A percentile compares a stretch with the other conserved stretches of the same genome.
Conservation (phyloP, 37 sponge, comb jelly and placozoan genomes). For the Petrosia ficiformis region DNA sequence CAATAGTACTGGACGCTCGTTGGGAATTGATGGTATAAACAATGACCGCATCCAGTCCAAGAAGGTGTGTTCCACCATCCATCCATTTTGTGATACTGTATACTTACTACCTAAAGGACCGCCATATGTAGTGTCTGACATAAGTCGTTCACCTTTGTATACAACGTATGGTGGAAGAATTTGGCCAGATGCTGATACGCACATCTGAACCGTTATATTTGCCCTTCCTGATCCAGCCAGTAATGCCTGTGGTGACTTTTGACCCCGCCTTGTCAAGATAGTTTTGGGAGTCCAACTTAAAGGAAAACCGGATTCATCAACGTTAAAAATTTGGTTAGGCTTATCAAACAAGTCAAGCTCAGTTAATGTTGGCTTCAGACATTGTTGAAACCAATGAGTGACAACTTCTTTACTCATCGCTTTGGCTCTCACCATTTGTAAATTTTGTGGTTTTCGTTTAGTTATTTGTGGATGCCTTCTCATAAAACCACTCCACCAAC, state of each 20-base stretch:
- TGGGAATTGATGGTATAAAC: slow-evolving; percentile 13
- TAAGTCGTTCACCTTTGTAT: slow-evolving; percentile 28
- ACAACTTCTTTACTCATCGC: neutral
- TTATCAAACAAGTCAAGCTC: neutral
- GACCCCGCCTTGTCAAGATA: no score
- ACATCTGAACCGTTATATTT: slow-evolving; percentile 34
- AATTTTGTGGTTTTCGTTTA: slow-evolving; percentile 18
- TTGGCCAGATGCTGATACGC: slow-evolving; percentile 39
- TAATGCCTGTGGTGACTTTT: no score
- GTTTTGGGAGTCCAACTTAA: no score
- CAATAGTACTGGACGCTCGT: neutral
- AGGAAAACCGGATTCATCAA: no score
- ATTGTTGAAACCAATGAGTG: neutral
- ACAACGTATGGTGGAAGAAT: slow-evolving; percentile 34
- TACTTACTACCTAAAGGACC: slow-evolving; percentile 33
- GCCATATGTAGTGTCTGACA: slow-evolving; percentile 10
- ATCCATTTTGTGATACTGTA: slow-evolving; percentile 18
- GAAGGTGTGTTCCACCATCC: slow-evolving; percentile 36
- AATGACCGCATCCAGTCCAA: slow-evolving; percentile 29
- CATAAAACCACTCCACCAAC: slow-evolving; percentile 29
- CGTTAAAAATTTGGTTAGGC: slow-evolving; percentile 31
- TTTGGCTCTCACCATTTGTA: slow-evolving; percentile 7
- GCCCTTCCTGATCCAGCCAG: slow-evolving; percentile 38
- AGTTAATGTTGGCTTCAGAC: neutral
- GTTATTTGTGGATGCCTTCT: slow-evolving; percentile 18